Evolutionary conservation across 2,113 vertebrate genomes (phyloP), one percentile per base, ranked within the genome.

Genomic region (Leucopternis melanops): DNA sequence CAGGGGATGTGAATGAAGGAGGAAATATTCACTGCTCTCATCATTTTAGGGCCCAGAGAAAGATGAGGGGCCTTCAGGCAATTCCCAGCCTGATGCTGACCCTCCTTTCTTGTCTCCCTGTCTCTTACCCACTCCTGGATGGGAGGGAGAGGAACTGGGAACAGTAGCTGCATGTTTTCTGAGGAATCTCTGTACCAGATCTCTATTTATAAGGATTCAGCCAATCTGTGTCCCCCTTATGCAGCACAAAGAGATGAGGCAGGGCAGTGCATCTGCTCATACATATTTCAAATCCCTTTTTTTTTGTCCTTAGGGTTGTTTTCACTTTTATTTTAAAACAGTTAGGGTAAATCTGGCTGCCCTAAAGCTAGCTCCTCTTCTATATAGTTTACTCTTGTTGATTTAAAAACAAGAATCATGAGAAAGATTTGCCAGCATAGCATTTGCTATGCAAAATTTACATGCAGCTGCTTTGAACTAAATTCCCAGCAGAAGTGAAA

Each of bases 401-500:
- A 65, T 95, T 96, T 94, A 88, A 90, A 95, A 97, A 40, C 86
- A 95, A 72, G 74, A 74, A 86, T 82, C n/a, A 61, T 65, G 52
- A 90, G 72, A 74, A 94, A 78, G 90, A 77, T 93, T 95, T 82
- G 55, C 55, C 89, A 92, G 78, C 4, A 0, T 93, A 89, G 62
- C 80, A 69, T 92, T 95, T 90, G 82, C 87, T 90, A 31, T 94
- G 92, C 67, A 90, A 78, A 88, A 96, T 94, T 83, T 86, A 83
- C 70, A 90, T 88, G 88, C 85, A 96, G 72, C 93, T 96, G 93
- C 88, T 96, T 96, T 96, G 92, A 97, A 96, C 93, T 95, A 52
- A 95, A 96, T 95, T 96, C 96, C 95, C 90, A 89, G 86, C 78
- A 95, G 97, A 95, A 95, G 88, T 91, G 57, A 63, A 93, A 93